Conservation (phyloP, 2,888 invertebrate genomes). For the Apantesis nais region DNA sequence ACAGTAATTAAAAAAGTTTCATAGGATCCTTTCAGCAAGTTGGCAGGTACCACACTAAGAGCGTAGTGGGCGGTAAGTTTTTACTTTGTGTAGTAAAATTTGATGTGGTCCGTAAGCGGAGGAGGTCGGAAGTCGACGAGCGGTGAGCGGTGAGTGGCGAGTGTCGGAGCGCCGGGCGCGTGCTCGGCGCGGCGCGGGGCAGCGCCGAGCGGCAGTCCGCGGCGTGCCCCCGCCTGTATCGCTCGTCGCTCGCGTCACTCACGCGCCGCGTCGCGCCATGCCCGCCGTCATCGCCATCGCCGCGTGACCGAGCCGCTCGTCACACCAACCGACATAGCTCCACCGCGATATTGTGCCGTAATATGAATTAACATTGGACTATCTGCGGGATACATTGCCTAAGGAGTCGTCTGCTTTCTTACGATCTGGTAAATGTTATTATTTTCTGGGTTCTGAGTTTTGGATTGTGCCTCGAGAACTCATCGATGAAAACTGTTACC, state of each 20-base stretch:
- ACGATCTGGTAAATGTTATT: constrained; percentile 37
- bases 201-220: constrained; percentile 32
- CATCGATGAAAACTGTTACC: neutral
- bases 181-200: constrained; percentile 14
- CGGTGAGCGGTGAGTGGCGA: neutral
- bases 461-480: constrained; percentile 11
- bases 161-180: neutral
- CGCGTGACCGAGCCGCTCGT: constrained; percentile 23
- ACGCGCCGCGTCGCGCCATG: constrained; percentile 24
- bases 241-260: constrained; percentile 30
- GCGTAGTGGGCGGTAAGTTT: neutral
- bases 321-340: neutral
- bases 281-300: constrained; percentile 32
- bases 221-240: constrained; percentile 37
- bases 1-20: constrained; percentile 13
- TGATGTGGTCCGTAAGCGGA: neutral
- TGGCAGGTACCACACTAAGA: neutral
- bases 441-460: constrained; percentile 22
- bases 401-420: constrained; percentile 32
- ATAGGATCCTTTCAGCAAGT: constrained; percentile 15
- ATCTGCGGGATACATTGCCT: constrained; percentile 16
- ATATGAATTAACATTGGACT: constrained; percentile 38
- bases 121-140: neutral
- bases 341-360: constrained; percentile 17
- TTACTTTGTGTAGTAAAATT: constrained; percentile 12